These are phyloP conservation scores for Drosophila mojavensis DNA, from an alignment of 1,140 invertebrate genomes.

Conservation along the genomic window DNA sequence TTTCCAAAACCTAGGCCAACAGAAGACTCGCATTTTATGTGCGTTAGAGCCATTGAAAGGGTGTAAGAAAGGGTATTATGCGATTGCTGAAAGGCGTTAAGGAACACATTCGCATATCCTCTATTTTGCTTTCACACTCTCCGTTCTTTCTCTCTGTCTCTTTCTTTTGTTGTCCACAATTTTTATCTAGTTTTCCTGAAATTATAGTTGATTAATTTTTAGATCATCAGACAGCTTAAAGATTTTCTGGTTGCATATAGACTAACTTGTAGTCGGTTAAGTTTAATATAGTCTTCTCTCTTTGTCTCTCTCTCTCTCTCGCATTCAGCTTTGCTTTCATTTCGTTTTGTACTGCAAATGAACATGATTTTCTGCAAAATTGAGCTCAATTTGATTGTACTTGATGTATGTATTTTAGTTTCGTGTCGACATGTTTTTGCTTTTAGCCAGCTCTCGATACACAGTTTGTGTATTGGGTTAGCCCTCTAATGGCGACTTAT, in stretches of 20 bases:
- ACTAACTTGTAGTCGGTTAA: not conserved
- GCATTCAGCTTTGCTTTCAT: not conserved
- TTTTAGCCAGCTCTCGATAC: slow-evolving; percentile 47
- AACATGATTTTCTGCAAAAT: slow-evolving; percentile 38
- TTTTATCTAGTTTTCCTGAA: too few species aligned
- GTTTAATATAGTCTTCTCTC: not conserved
- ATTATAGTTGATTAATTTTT: too few species aligned
- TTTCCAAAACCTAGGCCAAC: not conserved
- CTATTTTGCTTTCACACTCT: too few species aligned
- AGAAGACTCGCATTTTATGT: not conserved
- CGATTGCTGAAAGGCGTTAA: not conserved
- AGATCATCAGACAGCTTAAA: too few species aligned
- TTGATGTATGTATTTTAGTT: slow-evolving; percentile 16
- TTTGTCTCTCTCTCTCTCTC: too few species aligned
- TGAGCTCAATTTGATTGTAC: slow-evolving; percentile 56
- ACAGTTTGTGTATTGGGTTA: not conserved
- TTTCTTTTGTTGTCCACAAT: not conserved
- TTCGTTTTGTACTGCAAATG: not conserved
- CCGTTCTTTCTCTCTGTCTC: not conserved
- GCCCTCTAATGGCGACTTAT: not conserved
- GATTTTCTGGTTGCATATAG: not conserved
- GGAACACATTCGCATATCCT: too few species aligned
- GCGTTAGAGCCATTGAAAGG: not conserved
- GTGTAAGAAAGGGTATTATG: not conserved
- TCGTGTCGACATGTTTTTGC: slow-evolving; percentile 61